A percentile compares a stretch with the other conserved stretches of the same genome.
Conservation (phyloP, 1,140 invertebrate species). For the Scaptomyza graminum region DNA sequence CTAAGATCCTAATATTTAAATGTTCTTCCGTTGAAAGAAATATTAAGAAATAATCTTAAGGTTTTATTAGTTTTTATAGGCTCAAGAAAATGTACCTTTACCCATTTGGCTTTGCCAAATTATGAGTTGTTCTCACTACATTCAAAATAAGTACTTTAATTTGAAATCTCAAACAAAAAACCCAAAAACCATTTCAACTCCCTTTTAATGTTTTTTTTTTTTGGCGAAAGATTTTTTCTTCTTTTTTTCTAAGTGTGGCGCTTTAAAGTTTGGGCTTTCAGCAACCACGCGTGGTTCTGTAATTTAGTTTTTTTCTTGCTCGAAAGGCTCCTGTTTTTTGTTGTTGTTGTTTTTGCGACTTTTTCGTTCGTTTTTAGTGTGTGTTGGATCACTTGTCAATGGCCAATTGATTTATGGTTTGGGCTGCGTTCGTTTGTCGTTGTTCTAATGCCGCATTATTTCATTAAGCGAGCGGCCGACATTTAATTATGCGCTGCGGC, state of each 20-base stretch:
- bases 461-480: conserved; percentile 63
- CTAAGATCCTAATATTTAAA: too few species aligned
- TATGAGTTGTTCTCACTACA: too few species aligned
- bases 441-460: conserved; percentile 67
- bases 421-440: conserved; percentile 20
- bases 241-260: neutral
- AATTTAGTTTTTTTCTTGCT: neutral
- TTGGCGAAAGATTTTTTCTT: neutral
- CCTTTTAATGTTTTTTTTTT: neutral
- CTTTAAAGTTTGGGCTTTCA: neutral
- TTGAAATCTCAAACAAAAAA: neutral
- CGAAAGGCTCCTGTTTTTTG: neutral
- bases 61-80: too few species aligned
- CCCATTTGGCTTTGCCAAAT: too few species aligned
- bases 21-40: too few species aligned
- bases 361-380: neutral
- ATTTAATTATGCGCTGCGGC: conserved; percentile 70
- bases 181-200: neutral
- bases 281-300: conserved; percentile 46
- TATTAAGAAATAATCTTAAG: too few species aligned
- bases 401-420: conserved; percentile 61
- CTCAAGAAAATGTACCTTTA: too few species aligned
- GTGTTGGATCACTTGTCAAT: conserved; percentile 43
- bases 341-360: neutral
- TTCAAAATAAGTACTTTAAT: too few species aligned